Conservation (phyloP, 2,113 vertebrate species). For the Tapirus terrestris region DNA sequence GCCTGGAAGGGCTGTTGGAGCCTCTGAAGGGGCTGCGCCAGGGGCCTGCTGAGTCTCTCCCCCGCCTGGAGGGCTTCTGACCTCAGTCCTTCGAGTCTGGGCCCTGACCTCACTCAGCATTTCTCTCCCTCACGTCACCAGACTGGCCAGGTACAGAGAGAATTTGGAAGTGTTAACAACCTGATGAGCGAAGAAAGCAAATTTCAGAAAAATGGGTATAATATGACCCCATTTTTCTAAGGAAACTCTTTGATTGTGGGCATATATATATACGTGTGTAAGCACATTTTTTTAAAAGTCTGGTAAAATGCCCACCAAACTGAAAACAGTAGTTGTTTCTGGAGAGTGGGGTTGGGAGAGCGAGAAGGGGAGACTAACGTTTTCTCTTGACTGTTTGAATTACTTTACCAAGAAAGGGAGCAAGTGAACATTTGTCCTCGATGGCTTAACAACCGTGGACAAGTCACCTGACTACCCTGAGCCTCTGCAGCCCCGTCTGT, state of each 20-base stretch:
- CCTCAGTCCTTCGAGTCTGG: not conserved
- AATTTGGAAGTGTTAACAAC: not conserved
- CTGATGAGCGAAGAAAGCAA: not conserved
- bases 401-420: not conserved
- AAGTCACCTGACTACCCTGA: not conserved
- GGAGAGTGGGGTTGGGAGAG: not conserved
- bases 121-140: not conserved
- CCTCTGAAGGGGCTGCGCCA: fast-evolving
- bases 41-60: not conserved
- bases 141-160: not conserved
- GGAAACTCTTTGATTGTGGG: not conserved
- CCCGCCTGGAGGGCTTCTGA: not conserved
- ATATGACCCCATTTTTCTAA: not conserved
- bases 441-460: not conserved
- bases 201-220: not conserved
- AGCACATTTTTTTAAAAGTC: not conserved
- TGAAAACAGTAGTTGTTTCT: not conserved
- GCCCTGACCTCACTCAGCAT: not conserved
- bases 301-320: not conserved
- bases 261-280: not conserved
- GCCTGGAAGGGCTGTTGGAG: not conserved
- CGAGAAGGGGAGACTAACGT: not conserved
- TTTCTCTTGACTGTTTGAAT: not conserved
- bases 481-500: not conserved
- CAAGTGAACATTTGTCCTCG: not conserved